A percentile compares a stretch with the other conserved stretches of the same genome.
Evolutionary conservation across 2,888 invertebrate species (phyloP).

Genomic region (Anthophora plumipes): DNA sequence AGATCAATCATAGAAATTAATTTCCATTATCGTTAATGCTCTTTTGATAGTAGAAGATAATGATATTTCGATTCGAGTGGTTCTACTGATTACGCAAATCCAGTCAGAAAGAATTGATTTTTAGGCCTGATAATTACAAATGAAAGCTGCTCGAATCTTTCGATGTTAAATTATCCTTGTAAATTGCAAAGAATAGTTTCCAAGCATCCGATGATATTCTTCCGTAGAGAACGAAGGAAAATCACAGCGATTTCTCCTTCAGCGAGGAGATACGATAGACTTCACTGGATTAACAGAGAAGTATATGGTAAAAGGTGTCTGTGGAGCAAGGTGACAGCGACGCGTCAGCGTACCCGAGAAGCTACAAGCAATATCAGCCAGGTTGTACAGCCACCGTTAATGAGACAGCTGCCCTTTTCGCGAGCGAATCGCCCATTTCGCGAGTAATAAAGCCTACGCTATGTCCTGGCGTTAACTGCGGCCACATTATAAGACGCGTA

Average conservation of each 20-base stretch:
- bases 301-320: slow-evolving; percentile 61
- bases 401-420: slow-evolving; percentile 79
- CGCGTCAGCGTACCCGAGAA: slow-evolving; percentile 58
- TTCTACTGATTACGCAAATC: no score
- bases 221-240: background rate
- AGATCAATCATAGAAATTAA: no score
- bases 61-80: no score
- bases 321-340: slow-evolving; percentile 56
- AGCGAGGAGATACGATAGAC: background rate
- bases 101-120: no score
- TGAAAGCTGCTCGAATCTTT: no score
- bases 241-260: slow-evolving; percentile 41
- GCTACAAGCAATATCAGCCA: slow-evolving; percentile 52
- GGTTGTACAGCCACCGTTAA: slow-evolving; percentile 66
- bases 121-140: no score
- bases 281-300: slow-evolving; percentile 26
- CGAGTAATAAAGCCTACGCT: slow-evolving; percentile 75
- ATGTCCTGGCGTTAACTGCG: slow-evolving; percentile 62
- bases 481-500: slow-evolving; percentile 49
- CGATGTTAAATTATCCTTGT: no score
- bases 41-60: no score
- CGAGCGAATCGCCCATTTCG: slow-evolving; percentile 76
- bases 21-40: no score
- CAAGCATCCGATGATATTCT: background rate
- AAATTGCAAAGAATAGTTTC: background rate